Percentiles rank a stretch among this genome's conserved stretches.
Evolutionary conservation across 1,140 invertebrate genomes (phyloP).

Genomic region (Drosophila truncata): DNA sequence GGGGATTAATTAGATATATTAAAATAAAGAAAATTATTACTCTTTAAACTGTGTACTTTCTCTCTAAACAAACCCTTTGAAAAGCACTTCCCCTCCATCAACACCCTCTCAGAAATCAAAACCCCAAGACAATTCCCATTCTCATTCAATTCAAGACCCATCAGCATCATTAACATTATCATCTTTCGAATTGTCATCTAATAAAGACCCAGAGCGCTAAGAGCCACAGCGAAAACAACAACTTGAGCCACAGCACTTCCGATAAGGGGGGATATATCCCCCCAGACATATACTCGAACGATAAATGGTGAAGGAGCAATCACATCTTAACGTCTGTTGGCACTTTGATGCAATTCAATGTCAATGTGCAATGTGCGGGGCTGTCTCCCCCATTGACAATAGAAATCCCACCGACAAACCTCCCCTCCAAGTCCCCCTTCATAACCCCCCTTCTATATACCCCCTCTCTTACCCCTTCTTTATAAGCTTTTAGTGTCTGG

Average conservation of each 20-base stretch:
- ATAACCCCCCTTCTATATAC: neutral
- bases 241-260: constrained; percentile 17
- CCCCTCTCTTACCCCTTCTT: neutral
- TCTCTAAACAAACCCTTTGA: too few relatives aligned
- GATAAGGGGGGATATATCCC: constrained; percentile 17
- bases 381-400: constrained; percentile 5
- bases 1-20: neutral
- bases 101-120: constrained; percentile 1
- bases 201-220: constrained; percentile 47
- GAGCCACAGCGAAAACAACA: constrained; percentile 15
- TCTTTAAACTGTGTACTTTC: too few relatives aligned
- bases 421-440: neutral
- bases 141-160: constrained; percentile 15
- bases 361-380: constrained; percentile 49
- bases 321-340: constrained; percentile 46
- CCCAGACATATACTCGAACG: neutral
- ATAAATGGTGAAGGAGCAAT: constrained; percentile 11
- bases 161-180: constrained; percentile 37
- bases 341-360: constrained; percentile 62
- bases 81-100: neutral
- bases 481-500: constrained; percentile 21
- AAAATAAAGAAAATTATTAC: neutral
- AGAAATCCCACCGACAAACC: neutral
- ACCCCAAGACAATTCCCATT: constrained; percentile 7
- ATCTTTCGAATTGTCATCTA: constrained; percentile 49